Conservation (phyloP, 2,797 vertebrate genomes). For the Cossypha dichroa region DNA sequence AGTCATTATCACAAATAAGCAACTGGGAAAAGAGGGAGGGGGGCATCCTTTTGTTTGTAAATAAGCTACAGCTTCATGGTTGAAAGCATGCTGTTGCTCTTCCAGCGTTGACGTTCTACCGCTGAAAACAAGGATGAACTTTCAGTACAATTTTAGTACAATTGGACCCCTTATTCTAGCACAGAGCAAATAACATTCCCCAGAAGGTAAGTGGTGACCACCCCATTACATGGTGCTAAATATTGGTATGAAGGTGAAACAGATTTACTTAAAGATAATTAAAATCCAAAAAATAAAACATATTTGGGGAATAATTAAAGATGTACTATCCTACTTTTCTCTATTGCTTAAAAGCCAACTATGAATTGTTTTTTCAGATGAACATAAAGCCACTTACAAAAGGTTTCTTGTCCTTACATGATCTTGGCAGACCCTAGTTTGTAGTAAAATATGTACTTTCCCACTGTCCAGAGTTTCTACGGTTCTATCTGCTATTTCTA, state of each 20-base stretch:
- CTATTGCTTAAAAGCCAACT: conserved; percentile 20
- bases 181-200: background rate
- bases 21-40: conserved; percentile 35
- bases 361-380: background rate
- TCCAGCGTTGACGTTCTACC: background rate
- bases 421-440: conserved; percentile 16
- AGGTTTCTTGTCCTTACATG: background rate
- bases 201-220: conserved; percentile 9
- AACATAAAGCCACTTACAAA: background rate
- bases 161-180: background rate
- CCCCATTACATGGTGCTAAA: conserved; percentile 58
- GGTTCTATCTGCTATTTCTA: conserved; percentile 58
- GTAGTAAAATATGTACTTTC: background rate
- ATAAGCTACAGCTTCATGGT: conserved; percentile 60
- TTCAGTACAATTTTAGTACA: background rate
- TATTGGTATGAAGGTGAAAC: background rate
- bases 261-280: background rate
- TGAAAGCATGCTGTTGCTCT: conserved; percentile 44
- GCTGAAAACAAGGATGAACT: conserved; percentile 20
- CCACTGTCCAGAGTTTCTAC: conserved; percentile 42
- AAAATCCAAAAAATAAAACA: accelerated
- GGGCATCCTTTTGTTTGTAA: conserved; percentile 49
- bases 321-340: background rate
- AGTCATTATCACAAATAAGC: conserved; percentile 6
- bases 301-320: background rate